phyloP scores from a whole-genome alignment of 2,888 invertebrate species.

The Orthosia incerta region DNA sequence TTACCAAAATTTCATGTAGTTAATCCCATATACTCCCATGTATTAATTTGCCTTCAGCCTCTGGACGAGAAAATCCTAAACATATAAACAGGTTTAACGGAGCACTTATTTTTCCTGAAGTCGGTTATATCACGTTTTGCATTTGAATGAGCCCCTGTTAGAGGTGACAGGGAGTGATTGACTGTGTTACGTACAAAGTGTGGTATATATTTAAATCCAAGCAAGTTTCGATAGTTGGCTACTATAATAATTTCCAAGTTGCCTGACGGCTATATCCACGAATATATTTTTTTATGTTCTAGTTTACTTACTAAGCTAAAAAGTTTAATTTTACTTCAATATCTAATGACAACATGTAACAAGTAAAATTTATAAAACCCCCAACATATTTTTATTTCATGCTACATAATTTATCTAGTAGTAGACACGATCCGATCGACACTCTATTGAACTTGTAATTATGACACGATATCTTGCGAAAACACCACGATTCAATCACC shows the following conservation, averaged over 20 bases:
- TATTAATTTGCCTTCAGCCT: background rate
- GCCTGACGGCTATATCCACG: background rate
- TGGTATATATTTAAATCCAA: conserved; percentile 34
- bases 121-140: conserved; percentile 1
- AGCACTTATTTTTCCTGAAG: conserved; percentile 5
- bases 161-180: conserved; percentile 36
- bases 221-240: background rate
- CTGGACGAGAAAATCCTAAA: background rate
- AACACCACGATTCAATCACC: too few species aligned
- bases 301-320: background rate
- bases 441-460: too few species aligned
- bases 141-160: conserved; percentile 20
- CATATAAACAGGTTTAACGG: background rate
- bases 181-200: background rate
- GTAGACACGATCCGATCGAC: too few species aligned
- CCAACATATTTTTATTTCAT: too few species aligned
- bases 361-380: background rate
- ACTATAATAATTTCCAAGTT: too few species aligned
- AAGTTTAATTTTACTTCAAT: background rate
- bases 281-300: background rate
- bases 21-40: too few species aligned
- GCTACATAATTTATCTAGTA: too few species aligned
- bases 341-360: background rate
- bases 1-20: too few species aligned
- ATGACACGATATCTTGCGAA: too few species aligned